Evolutionary conservation across 2,888 invertebrate species (phyloP).

Genomic region (Tipula helvola): DNA sequence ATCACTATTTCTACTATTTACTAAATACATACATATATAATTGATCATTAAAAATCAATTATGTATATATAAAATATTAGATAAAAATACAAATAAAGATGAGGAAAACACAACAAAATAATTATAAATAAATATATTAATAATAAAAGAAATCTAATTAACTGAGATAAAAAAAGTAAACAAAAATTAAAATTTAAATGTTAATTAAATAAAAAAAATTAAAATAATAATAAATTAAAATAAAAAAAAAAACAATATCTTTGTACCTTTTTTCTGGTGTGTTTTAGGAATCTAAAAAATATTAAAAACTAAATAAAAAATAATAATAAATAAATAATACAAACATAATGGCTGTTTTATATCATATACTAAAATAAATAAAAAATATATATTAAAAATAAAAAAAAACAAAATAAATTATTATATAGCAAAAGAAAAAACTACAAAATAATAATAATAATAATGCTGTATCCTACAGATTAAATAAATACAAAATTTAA

Average conservation of each 20-base stretch:
- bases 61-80: not conserved
- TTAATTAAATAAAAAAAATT: not conserved
- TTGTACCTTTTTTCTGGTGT: slow-evolving; percentile 14
- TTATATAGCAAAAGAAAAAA: slow-evolving; percentile 7
- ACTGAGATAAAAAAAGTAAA: not conserved
- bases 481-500: not conserved
- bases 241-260: slow-evolving; percentile 12
- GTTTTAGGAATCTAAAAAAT: slow-evolving; percentile 13
- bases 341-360: slow-evolving; percentile 19
- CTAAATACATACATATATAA: not conserved
- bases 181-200: not conserved
- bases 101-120: not conserved
- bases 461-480: not conserved
- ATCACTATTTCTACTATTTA: not conserved
- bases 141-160: not conserved
- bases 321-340: slow-evolving; percentile 12
- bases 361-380: slow-evolving; percentile 12
- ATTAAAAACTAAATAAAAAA: slow-evolving; percentile 12
- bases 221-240: not conserved
- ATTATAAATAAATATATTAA: not conserved
- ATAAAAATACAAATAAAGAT: not conserved
- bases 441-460: not conserved
- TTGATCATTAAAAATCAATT: not conserved
- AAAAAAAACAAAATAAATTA: not conserved
- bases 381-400: not conserved